Evolutionary conservation across 2,888 invertebrate genomes (phyloP).

Genomic region (Acanthosepion esculentum): DNA sequence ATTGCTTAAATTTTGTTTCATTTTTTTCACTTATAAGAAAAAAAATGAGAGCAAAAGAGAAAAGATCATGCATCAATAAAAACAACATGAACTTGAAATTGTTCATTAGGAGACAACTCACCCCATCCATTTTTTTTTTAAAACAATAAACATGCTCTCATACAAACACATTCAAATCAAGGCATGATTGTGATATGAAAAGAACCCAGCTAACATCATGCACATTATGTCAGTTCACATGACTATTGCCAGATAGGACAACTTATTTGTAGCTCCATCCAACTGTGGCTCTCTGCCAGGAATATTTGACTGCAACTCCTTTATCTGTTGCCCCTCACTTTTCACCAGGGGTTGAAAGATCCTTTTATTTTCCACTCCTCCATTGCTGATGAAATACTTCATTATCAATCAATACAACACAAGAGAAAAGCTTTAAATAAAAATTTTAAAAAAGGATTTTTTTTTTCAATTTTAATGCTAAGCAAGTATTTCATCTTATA

Average conservation of each 20-base stretch:
- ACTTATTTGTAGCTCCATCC: not conserved
- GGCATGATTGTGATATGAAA: not conserved
- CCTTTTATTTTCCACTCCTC: not conserved
- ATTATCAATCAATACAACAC: not conserved
- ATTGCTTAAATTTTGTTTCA: too few relatives aligned
- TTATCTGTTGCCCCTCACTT: not conserved
- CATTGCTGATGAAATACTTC: not conserved
- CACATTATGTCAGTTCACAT: not conserved
- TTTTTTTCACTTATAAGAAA: too few relatives aligned
- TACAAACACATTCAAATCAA: not conserved
- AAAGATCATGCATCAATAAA: too few relatives aligned
- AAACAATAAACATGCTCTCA: slow-evolving; percentile 4
- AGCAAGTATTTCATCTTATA: not conserved
- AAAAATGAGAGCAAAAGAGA: too few relatives aligned
- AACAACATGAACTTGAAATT: too few relatives aligned
- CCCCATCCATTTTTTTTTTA: too few relatives aligned
- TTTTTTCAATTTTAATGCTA: not conserved
- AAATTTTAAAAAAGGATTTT: not conserved
- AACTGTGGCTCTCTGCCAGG: not conserved
- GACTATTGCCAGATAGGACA: not conserved
- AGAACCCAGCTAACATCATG: not conserved
- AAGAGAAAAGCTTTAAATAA: not conserved
- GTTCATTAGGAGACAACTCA: too few relatives aligned
- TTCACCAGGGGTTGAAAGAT: not conserved
- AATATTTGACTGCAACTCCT: not conserved